Conservation (phyloP, 64 coral and sea anemone genomes). For the Dendronephthya gigantea region DNA sequence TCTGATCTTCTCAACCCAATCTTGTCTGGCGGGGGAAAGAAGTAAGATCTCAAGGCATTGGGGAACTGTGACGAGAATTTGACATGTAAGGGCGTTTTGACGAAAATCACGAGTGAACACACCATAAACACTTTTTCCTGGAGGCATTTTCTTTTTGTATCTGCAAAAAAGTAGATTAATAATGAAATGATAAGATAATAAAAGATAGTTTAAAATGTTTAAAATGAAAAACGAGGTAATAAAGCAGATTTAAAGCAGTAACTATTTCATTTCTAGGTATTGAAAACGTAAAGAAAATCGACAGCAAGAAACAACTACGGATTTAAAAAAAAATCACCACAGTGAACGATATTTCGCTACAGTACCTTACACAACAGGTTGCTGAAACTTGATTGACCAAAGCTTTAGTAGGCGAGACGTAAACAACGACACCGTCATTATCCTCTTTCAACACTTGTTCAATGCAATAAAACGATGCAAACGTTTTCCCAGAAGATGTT, state of each 20-base stretch:
- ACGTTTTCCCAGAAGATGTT: background rate
- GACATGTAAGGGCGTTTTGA: constrained; percentile 16
- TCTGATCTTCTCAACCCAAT: constrained; percentile 54
- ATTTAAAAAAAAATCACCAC: too few species aligned
- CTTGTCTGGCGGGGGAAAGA: constrained; percentile 51
- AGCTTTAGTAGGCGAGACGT: background rate
- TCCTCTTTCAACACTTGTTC: background rate
- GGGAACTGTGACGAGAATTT: constrained; percentile 69
- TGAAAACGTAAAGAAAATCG: too few species aligned
- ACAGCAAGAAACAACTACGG: too few species aligned
- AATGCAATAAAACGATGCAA: background rate
- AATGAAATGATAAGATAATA: too few species aligned
- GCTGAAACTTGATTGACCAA: background rate
- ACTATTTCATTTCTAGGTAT: too few species aligned
- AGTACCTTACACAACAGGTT: constrained; percentile 38
- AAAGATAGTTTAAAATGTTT: too few species aligned
- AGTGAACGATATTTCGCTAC: too few species aligned
- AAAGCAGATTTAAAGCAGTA: too few species aligned
- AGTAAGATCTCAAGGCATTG: constrained; percentile 63
- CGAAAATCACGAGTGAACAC: constrained; percentile 57
- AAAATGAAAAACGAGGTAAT: too few species aligned
- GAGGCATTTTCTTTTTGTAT: constrained; percentile 14
- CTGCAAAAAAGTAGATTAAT: background rate
- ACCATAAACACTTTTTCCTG: constrained; percentile 50
- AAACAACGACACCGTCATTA: background rate